A percentile compares a stretch with the other conserved stretches of the same genome.
These are phyloP conservation scores for Pseudoips prasinana DNA, from an alignment of 2,888 invertebrate species.

Conservation along the genomic window DNA sequence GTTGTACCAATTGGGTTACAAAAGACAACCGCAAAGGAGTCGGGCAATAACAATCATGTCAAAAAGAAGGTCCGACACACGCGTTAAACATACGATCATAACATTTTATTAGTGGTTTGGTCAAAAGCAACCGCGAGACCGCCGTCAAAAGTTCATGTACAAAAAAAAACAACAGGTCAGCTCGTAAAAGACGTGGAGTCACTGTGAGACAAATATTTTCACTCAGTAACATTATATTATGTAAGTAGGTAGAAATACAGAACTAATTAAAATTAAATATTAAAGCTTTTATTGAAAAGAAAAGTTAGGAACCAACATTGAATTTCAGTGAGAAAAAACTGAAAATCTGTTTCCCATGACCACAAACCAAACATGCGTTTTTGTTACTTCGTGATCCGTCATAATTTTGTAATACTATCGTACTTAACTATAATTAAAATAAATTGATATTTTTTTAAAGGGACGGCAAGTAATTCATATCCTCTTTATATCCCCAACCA, in stretches of 20 bases:
- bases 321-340: background rate
- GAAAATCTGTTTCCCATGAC: too few species aligned
- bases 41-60: conserved; percentile 77
- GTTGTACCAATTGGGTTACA: conserved; percentile 71
- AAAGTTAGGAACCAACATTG: too few species aligned
- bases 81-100: conserved; percentile 82
- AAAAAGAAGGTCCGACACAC: conserved; percentile 78
- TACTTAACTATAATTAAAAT: conserved; percentile 44
- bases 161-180: conserved; percentile 75
- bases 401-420: conserved; percentile 39
- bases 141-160: conserved; percentile 77
- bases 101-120: conserved; percentile 81
- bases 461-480: conserved; percentile 52
- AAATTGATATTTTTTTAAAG: conserved; percentile 38
- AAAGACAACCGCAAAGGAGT: conserved; percentile 75
- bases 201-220: conserved; percentile 63
- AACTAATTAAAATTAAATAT: conserved; percentile 31
- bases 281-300: too few species aligned
- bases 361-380: too few species aligned
- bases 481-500: conserved; percentile 47
- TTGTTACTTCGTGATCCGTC: too few species aligned
- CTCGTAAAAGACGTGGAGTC: conserved; percentile 76
- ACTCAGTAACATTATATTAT: conserved; percentile 45
- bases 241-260: conserved; percentile 38
- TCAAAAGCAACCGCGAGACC: conserved; percentile 78